Evolutionary conservation across 2,113 vertebrate species (phyloP).

Genomic region (Tympanuchus pallidicinctus): DNA sequence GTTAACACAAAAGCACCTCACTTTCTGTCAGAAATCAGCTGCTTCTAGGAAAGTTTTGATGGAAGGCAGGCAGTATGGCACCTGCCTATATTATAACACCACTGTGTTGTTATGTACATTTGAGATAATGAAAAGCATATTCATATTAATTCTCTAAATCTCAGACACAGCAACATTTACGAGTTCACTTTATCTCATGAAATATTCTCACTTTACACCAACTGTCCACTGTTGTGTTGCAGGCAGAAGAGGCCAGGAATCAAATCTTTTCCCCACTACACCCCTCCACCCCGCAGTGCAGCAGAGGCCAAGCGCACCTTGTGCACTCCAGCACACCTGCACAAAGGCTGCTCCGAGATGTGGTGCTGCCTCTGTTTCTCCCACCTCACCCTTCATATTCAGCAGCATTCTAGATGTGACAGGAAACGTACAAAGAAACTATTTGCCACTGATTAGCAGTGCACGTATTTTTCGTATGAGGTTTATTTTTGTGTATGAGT

Average conservation of each 20-base stretch:
- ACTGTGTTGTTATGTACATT: slow-evolving; percentile 48
- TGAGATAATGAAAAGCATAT: not conserved
- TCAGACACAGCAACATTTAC: not conserved
- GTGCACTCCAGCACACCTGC: not conserved
- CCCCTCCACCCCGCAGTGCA: not conserved
- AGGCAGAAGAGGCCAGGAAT: not conserved
- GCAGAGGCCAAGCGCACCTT: not conserved
- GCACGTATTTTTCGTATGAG: slow-evolving; percentile 29
- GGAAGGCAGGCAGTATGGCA: slow-evolving; percentile 37
- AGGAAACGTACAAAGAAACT: not conserved
- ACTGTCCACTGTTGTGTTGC: not conserved
- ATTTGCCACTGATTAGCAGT: slow-evolving; percentile 39
- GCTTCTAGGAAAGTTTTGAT: slow-evolving; percentile 54
- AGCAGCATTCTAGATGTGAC: not conserved
- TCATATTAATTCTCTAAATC: slow-evolving; percentile 18
- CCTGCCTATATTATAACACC: slow-evolving; percentile 20
- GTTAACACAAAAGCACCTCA: slow-evolving; percentile 66
- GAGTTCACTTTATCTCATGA: slow-evolving; percentile 15
- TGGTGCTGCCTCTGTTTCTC: not conserved
- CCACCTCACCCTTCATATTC: not conserved
- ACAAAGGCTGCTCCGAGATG: not conserved
- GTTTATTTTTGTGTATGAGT: not conserved
- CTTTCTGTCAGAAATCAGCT: slow-evolving; percentile 55
- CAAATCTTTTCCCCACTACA: slow-evolving; percentile 16
- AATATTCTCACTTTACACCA: not conserved